Conservation (phyloP, 2,888 invertebrate species). For the Crepidodera aurea region DNA sequence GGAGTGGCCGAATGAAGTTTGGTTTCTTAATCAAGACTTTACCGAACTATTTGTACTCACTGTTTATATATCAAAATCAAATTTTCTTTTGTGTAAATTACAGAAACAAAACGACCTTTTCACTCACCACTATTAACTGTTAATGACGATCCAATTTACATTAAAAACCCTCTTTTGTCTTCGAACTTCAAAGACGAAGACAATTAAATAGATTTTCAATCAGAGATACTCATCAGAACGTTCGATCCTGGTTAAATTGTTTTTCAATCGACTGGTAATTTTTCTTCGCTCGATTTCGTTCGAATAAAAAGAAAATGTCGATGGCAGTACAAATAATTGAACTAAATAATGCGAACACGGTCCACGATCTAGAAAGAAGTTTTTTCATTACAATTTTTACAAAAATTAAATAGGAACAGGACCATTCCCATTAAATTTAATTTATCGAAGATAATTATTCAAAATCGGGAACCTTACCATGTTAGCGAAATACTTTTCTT, state of each 20-base stretch:
- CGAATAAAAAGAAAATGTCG: slow-evolving; percentile 8
- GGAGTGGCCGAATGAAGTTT: too few relatives aligned
- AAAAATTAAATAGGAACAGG: too few relatives aligned
- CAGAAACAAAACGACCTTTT: slow-evolving; percentile 2
- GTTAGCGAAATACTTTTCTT: too few relatives aligned
- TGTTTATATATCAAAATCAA: too few relatives aligned
- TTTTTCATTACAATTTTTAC: too few relatives aligned
- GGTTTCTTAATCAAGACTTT: too few relatives aligned
- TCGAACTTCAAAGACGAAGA: slow-evolving; percentile 29
- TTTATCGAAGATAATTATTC: too few relatives aligned
- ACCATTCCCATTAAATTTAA: too few relatives aligned
- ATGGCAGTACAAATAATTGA: slow-evolving; percentile 4
- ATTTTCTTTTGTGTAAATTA: not conserved
- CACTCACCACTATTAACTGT: slow-evolving; percentile 42
- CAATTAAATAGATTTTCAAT: slow-evolving; percentile 41
- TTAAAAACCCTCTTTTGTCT: slow-evolving; percentile 52
- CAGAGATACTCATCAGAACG: slow-evolving; percentile 44
- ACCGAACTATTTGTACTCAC: too few relatives aligned
- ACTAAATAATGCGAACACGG: slow-evolving; percentile 2
- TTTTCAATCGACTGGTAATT: slow-evolving; percentile 36
- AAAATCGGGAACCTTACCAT: too few relatives aligned
- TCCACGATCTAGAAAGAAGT: too few relatives aligned
- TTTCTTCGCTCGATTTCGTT: slow-evolving; percentile 27
- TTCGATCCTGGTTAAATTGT: slow-evolving; percentile 39
- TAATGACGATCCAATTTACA: slow-evolving; percentile 60